Conservation (phyloP, 2,888 invertebrate species). For the Plemyria rubiginata region DNA sequence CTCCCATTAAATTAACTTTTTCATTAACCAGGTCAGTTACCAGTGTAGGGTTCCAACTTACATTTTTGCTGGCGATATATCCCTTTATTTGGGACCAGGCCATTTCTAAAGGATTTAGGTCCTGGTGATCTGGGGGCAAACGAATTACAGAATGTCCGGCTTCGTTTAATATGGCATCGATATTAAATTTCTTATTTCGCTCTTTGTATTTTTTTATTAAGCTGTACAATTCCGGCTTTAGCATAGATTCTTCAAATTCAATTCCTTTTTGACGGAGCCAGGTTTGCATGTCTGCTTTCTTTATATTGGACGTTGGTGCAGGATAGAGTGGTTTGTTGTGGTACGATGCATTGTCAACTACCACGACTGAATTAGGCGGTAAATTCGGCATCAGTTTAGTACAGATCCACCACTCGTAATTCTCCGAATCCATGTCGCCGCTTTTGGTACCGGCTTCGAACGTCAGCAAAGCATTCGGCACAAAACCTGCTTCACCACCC, state of each 20-base stretch:
- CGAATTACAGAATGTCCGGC: conserved; percentile 7
- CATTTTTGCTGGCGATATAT: conserved; percentile 4
- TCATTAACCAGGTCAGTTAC: conserved; percentile 27
- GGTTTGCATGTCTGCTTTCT: conserved; percentile 9
- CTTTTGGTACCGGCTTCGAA: neutral
- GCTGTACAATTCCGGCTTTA: conserved; percentile 12
- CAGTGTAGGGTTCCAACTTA: conserved; percentile 2
- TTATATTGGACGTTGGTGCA: conserved; percentile 1
- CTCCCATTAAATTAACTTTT: conserved; percentile 36
- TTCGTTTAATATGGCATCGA: conserved; percentile 17
- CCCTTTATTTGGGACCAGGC: conserved; percentile 9
- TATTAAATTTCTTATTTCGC: conserved; percentile 11
- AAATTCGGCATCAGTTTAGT: conserved; percentile 4
- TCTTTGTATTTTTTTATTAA: too few species aligned
- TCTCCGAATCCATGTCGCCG: neutral
- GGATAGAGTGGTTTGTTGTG: neutral
- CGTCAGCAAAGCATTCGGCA: neutral
- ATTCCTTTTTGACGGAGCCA: conserved; percentile 13
- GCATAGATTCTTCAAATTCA: conserved; percentile 11
- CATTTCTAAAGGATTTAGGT: conserved; percentile 8
- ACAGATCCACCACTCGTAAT: neutral
- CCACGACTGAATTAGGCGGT: conserved; percentile 9
- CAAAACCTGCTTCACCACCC: conserved; percentile 1
- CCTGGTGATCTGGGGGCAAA: too few species aligned
- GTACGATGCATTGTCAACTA: conserved; percentile 5